Conservation (phyloP, 2,888 invertebrate genomes). For the Agonopterix subpropinquella region DNA sequence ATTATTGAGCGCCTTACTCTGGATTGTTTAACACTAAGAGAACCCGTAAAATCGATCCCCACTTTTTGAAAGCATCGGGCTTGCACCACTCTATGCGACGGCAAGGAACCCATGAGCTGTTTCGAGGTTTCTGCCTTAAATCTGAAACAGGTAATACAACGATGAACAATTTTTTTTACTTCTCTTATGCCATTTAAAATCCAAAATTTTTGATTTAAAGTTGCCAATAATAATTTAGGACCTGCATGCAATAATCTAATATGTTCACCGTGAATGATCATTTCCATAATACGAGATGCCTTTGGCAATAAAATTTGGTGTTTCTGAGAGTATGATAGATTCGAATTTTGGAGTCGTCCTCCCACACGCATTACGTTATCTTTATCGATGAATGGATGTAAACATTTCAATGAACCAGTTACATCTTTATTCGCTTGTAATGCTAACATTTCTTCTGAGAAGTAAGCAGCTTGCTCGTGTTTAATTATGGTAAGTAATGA, state of each 20-base stretch:
- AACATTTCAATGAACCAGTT: not conserved
- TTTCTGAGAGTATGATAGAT: conserved; percentile 8
- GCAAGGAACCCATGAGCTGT: conserved; percentile 11
- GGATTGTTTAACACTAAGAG: not conserved
- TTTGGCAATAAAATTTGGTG: conserved; percentile 14
- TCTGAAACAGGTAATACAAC: conserved; percentile 16
- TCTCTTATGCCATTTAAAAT: conserved; percentile 12
- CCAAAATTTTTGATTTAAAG: conserved; percentile 13
- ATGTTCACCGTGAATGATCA: conserved; percentile 13
- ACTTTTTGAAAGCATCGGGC: not conserved
- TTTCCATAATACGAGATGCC: conserved; percentile 5
- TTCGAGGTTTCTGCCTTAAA: conserved; percentile 9
- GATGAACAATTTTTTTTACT: conserved; percentile 14
- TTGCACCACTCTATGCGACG: not conserved
- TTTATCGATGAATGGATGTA: conserved; percentile 14
- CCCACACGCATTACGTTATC: conserved; percentile 11
- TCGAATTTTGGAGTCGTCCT: conserved; percentile 11
- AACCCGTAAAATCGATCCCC: not conserved
- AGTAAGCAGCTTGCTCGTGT: not conserved
- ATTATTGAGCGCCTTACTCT: not conserved
- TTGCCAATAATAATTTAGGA: conserved; percentile 5
- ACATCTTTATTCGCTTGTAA: not conserved
- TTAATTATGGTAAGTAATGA: not conserved
- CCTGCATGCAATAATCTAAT: conserved; percentile 10
- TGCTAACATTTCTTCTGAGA: not conserved